These are phyloP conservation scores for Cebus imitator DNA, from an alignment of 2,113 vertebrate genomes.

Conservation along the genomic window DNA sequence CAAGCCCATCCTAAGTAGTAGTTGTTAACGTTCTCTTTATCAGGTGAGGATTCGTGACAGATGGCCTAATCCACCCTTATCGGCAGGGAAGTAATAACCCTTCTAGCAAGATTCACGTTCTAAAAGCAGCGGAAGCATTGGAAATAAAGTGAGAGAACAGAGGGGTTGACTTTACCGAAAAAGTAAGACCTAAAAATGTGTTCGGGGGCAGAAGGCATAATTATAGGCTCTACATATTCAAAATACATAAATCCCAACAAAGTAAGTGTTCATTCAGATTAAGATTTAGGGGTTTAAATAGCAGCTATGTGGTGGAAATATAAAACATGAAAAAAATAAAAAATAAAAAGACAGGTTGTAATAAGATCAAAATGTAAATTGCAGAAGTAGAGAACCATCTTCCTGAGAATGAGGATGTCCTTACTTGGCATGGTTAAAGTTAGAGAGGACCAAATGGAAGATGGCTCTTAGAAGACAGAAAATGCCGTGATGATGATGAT, in stretches of 20 bases:
- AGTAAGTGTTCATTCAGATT: neutral
- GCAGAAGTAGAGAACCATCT: neutral
- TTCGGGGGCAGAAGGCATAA: neutral
- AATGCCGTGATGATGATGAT: no score
- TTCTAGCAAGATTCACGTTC: conserved; percentile 28
- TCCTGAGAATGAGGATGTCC: neutral
- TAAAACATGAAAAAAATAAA: neutral
- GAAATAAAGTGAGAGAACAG: neutral
- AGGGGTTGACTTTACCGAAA: neutral
- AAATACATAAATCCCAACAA: neutral
- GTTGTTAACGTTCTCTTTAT: neutral
- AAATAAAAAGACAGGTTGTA: neutral
- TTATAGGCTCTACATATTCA: neutral
- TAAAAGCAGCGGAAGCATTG: neutral
- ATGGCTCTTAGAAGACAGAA: neutral
- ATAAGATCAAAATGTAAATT: neutral
- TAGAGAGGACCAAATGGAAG: neutral
- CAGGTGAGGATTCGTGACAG: conserved; percentile 45
- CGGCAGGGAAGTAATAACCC: conserved; percentile 4
- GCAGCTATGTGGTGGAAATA: neutral
- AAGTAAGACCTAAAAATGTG: neutral
- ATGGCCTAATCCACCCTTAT: conserved; percentile 32
- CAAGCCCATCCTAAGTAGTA: neutral
- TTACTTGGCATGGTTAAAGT: neutral
- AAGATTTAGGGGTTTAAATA: neutral